Percentiles rank a stretch among this genome's conserved stretches.
Evolutionary conservation across 2,888 invertebrate species (phyloP).

Genomic region (Troilus luridus): DNA sequence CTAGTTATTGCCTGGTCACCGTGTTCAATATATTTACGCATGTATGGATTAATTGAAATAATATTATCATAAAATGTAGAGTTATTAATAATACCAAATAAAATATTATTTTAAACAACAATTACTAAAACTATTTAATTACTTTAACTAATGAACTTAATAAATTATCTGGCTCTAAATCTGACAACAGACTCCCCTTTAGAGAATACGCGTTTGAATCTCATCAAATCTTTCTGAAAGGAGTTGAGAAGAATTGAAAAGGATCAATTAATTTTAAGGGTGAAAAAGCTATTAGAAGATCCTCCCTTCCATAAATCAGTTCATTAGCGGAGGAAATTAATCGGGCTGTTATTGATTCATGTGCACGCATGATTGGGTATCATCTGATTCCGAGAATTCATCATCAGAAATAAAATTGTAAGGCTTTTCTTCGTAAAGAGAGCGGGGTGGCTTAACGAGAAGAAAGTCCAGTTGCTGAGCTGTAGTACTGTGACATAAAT

Average conservation of each 20-base stretch:
- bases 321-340: conserved; percentile 28
- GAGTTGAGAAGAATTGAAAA: neutral
- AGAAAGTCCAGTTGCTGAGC: too few relatives aligned
- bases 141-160: neutral
- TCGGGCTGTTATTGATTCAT: neutral
- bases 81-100: neutral
- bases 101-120: neutral
- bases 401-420: neutral
- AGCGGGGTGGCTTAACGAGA: neutral
- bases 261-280: conserved; percentile 37
- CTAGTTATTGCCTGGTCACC: too few relatives aligned
- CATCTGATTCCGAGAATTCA: neutral
- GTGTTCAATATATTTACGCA: too few relatives aligned
- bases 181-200: too few relatives aligned
- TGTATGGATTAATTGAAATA: too few relatives aligned
- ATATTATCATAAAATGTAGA: too few relatives aligned
- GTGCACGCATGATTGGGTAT: neutral
- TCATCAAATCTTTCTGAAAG: neutral
- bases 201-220: neutral
- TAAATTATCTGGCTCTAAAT: neutral
- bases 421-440: neutral
- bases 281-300: conserved; percentile 20
- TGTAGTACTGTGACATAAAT: too few relatives aligned
- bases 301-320: conserved; percentile 25
- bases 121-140: neutral